Evolutionary conservation across 2,888 invertebrate genomes (phyloP), one percentile per base, ranked within the genome.

Genomic region (Hyalella azteca): DNA sequence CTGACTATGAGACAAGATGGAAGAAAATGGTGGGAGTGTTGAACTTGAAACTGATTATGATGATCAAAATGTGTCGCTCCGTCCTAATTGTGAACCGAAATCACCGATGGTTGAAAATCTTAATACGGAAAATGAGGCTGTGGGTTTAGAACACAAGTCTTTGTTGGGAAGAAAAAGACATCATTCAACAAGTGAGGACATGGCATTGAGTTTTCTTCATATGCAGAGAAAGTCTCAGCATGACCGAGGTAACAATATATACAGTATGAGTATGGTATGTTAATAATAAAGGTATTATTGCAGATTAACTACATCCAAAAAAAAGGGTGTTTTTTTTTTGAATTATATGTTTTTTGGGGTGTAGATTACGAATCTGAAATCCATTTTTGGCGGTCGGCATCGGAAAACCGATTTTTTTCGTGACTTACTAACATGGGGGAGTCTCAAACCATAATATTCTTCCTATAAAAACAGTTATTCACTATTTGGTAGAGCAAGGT

Each of bases 101-200:
- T 54, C 29, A 26, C 13, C 29, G 22, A 7, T 4, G 22, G 54
- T 29, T 26, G 15, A 54, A 54, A 29, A 54, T 22, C 29, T 29
- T 1, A 29, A 26, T n/a, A 26, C 19, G 29, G 54, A 7, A 9
- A 7, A 22, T 22, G 54, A 54, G 29, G n/a, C n/a, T n/a, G 54
- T 26, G 29, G 29, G 4, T 26, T 26, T 54, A 9, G 13, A 26
- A 5, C 9, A 54, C 13, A 29, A 54, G 1, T 22, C 54, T 54
- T 29, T 29, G 5, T 26, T 29, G 29, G 29, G 29, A 29, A 54
- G 54, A 54, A 54, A 54, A 54, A 22, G 54, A 26, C 54, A 26
- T 54, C 26, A 22, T 15, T 54, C 54, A 54, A 54, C 54, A 26
- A 54, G 54, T 54, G 54, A 54, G 13, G 54, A 54, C 54, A 54